Evolutionary conservation across 1,140 invertebrate genomes (phyloP), one percentile per base, ranked within the genome.

Genomic region (Rhopalosiphum maidis): DNA sequence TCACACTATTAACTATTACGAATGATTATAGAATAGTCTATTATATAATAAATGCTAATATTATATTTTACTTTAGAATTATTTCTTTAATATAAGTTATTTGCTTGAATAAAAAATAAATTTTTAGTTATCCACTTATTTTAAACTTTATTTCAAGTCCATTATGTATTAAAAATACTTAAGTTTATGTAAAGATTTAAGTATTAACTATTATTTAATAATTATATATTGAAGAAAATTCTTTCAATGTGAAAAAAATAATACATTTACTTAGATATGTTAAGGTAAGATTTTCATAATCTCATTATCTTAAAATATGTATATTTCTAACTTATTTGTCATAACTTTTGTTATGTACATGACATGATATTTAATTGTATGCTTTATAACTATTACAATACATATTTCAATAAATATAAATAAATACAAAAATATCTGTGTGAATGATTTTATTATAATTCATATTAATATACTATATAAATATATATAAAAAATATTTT

Each of bases 361-460:
- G 41, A 41, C 6, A 37, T 22, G 18, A 37, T 83, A 41, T 43
- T 9, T 43, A 37, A 85, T 15, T 1, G 6, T 77, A 83, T 37
- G 8, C 23, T 43, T 54, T 54, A 37, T 2, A 88, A 54, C 7
- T 85, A 48, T 41, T 90, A 30, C 2, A 55, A 30, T 90, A 90
- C 25, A 90, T 60, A 55, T 90, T 89, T 25, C 1, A 41, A 15
- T 41, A 23, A 37, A 55, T 54, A 90, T 41, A 55, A 60, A 90
- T 90, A 90, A 90, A 90, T 25, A 55, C 22, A 41, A 55, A 60
- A 25, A 54, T 60, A 55, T 55, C 0, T 41, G 25, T 35, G 30
- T 91, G 90, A 91, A 77, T 60, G n/a, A 35, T 82, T 91, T 77
- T 91, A 92, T 83, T 92, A 85, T n/a, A 51, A 18, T 85, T 77